Base-by-base conservation (phyloP, 2,797 vertebrate genomes). In the Halcyon chelicuti region DNA sequence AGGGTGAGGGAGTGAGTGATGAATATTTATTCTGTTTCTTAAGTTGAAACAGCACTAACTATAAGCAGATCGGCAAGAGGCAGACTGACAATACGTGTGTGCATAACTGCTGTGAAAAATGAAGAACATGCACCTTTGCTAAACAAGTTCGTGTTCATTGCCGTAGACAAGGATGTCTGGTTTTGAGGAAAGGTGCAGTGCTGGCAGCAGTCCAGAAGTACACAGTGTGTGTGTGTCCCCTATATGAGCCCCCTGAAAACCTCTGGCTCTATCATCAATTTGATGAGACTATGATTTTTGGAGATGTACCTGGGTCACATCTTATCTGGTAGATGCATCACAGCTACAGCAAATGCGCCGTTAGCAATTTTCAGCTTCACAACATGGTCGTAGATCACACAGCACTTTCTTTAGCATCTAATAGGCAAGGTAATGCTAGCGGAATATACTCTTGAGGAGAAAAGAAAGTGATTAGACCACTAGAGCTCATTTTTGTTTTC, bases 21-120 rank as follows among this genome's bases (percentile, higher is more conserved):
- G 75, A 71, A 86, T 86, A 72, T 88, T 85, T 92, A 60, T 73
- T 91, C 42, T 76, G 35, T 61, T 93, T 90, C 26, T 72, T 89
- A 57, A 60, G 73, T 31, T 74, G 84, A 76, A 95, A 79, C 19
- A 51, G 44, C 47, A 47, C 70, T 87, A 76, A 54, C 78, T 44
- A 35, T 76, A 71, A 63, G 79, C 54, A 61, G 68, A 83, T 86
- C 76, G 86, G 28, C 60, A 49, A 77, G 68, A 86, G 68, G 46
- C 37, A 60, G 57, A 7, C 72, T 83, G 89, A 55, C 40, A 60
- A 20, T 44, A n/a, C 13, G 37, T 42, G 16, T 57, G 8, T 61
- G 62, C 81, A 47, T 47, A 26, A 68, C 62, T 89, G 51, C 63
- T 71, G 47, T 73, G 74, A 70, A 92, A 78, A 92, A 72, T 35